A percentile compares a stretch with the other conserved stretches of the same genome.
Evolutionary conservation across 2,113 vertebrate species (phyloP).

Genomic region (Plestiodon gilberti): DNA sequence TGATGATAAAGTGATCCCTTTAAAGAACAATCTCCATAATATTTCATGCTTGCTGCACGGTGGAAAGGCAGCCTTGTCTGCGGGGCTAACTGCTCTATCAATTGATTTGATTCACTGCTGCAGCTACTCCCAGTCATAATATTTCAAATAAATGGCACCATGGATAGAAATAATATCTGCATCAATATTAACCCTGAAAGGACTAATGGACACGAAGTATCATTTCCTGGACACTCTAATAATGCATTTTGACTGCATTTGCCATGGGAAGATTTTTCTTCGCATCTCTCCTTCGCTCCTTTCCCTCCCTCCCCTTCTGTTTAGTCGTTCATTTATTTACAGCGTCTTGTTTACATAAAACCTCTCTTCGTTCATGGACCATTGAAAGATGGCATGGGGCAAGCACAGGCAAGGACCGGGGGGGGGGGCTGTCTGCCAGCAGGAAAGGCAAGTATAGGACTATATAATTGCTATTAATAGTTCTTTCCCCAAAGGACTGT

Average conservation of each 20-base stretch:
- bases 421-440: background rate
- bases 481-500: too few relatives aligned
- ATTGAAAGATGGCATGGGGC: conserved; percentile 17
- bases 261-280: conserved; percentile 74
- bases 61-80: conserved; percentile 83
- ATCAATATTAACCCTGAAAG: conserved; percentile 99
- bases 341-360: conserved; percentile 63
- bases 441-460: too few relatives aligned
- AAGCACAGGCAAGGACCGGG: background rate
- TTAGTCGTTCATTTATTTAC: conserved; percentile 3
- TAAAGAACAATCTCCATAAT: conserved; percentile 99
- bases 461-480: too few relatives aligned
- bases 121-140: conserved; percentile 94
- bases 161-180: conserved; percentile 99
- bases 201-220: conserved; percentile 93
- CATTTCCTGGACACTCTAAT: conserved; percentile 91
- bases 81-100: conserved; percentile 98
- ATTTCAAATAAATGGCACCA: conserved; percentile 99
- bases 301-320: background rate
- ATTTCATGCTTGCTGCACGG: conserved; percentile 95
- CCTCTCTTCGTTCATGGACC: conserved; percentile 45
- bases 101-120: conserved; percentile 99
- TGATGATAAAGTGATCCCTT: conserved; percentile 99
- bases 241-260: conserved; percentile 82
- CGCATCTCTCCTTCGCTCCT: background rate